phyloP scores from a whole-genome alignment of 64 coral and sea anemone species.

The Porites australiensis region DNA sequence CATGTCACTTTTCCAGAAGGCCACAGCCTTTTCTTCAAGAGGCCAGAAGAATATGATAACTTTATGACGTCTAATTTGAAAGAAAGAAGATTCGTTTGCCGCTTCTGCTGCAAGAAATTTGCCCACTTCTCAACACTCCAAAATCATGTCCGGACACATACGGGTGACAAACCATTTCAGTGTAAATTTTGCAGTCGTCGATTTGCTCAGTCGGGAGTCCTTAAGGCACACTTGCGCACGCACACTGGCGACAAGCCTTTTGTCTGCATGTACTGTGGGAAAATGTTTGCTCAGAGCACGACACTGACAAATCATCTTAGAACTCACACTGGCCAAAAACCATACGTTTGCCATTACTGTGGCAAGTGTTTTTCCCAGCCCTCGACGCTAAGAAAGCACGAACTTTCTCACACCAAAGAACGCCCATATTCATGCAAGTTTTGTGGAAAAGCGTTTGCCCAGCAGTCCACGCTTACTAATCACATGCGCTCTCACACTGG shows the following conservation, averaged over 20 bases:
- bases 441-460: conserved; percentile 48
- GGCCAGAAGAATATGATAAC: not conserved
- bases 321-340: conserved; percentile 65
- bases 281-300: conserved; percentile 67
- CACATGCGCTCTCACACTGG: conserved; percentile 50
- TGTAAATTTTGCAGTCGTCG: conserved; percentile 58
- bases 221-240: conserved; percentile 65
- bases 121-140: conserved; percentile 67
- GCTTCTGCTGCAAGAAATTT: conserved; percentile 50
- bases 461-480: conserved; percentile 32
- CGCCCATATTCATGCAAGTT: conserved; percentile 39
- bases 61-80: not conserved
- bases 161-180: conserved; percentile 67
- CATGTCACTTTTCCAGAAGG: not conserved
- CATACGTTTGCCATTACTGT: conserved; percentile 23
- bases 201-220: conserved; percentile 69
- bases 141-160: conserved; percentile 70
- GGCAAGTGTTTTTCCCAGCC: conserved; percentile 43
- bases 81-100: conserved; percentile 37
- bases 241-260: conserved; percentile 77
- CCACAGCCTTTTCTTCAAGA: not conserved
- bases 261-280: conserved; percentile 51
- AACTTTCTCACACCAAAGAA: conserved; percentile 51
- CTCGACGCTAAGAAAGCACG: conserved; percentile 35
- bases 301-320: conserved; percentile 68